Conservation (phyloP, 2,888 invertebrate species). For the Scaptodrosophila latifasciaeformis region DNA sequence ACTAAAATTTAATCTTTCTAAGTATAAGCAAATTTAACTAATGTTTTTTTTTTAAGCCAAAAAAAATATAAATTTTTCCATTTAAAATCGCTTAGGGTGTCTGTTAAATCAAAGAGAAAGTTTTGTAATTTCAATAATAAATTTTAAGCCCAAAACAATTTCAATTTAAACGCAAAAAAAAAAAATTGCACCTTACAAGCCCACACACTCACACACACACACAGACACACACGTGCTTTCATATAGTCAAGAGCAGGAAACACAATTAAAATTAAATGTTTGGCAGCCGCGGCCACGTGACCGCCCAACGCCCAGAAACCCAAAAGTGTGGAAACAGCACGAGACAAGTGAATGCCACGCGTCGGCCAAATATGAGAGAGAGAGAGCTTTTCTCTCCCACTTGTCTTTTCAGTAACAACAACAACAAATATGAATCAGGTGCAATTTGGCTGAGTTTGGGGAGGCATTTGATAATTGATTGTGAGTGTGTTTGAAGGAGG, state of each 20-base stretch:
- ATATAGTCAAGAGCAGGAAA: no score
- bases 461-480: neutral
- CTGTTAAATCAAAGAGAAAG: no score
- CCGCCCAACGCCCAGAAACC: conserved; percentile 19
- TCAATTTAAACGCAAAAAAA: no score
- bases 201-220: conserved; percentile 4
- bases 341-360: conserved; percentile 32
- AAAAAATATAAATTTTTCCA: no score
- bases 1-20: no score
- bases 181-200: neutral
- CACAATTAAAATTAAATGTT: neutral
- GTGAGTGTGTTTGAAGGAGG: conserved; percentile 26
- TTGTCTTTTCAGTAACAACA: conserved; percentile 13
- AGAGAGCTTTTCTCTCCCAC: no score
- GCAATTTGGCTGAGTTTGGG: conserved; percentile 10
- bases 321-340: no score
- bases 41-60: no score
- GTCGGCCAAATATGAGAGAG: no score
- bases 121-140: no score
- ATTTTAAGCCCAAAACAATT: neutral
- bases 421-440: conserved; percentile 37
- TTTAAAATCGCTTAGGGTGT: no score
- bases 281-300: conserved; percentile 11
- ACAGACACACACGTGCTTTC: neutral
- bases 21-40: no score